Base-by-base conservation (phyloP, 2,797 vertebrate species). In the Clarias laeviceps region DNA sequence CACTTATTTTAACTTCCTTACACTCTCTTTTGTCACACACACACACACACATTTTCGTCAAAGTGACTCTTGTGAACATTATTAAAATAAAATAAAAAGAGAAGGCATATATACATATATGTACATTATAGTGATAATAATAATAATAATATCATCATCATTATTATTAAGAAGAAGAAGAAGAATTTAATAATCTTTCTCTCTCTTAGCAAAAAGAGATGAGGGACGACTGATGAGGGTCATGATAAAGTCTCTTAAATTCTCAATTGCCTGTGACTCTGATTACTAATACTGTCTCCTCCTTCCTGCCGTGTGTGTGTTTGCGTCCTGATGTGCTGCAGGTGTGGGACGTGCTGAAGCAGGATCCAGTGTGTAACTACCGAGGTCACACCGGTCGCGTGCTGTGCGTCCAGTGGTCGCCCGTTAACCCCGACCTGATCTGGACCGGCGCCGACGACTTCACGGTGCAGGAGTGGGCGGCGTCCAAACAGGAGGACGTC, bases 371-470 rank as follows among this genome's bases (percentile, higher is more conserved):
- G 45, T 93, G 93, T 87, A 99, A 99, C 93, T 99, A 98, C 91
- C 95, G 97, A 15, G 97, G 97, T 57, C 98, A 99, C 74, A 88
- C 91, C 0, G 97, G 97, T 5, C 95, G 96, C n/a, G 94, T 99
- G 73, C 95, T 99, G 20, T 96, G 96, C 4, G 96, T 97, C 22
- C 96, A 96, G 12, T 99, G 98, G 98, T 99, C 97, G 0, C 96
- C 97, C 0, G 91, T 97, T 56, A 97, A 99, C 54, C 91, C 96
- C 0, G 97, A 99, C 27, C 88, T 93, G 90, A 87, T 99, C 90
- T 99, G 97, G 93, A 98, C 97, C 0, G 98, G 98, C 85, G 98
- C 96, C 27, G 98, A 98, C 91, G 98, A 99, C 92, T 99, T 99
- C 92, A 97, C 96, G 18, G 95, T 97, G 74, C 97, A 98, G 83